Percentiles rank a stretch among this genome's conserved stretches.
phyloP scores from a whole-genome alignment of 2,113 vertebrate genomes.

The Saccopteryx leptura region DNA sequence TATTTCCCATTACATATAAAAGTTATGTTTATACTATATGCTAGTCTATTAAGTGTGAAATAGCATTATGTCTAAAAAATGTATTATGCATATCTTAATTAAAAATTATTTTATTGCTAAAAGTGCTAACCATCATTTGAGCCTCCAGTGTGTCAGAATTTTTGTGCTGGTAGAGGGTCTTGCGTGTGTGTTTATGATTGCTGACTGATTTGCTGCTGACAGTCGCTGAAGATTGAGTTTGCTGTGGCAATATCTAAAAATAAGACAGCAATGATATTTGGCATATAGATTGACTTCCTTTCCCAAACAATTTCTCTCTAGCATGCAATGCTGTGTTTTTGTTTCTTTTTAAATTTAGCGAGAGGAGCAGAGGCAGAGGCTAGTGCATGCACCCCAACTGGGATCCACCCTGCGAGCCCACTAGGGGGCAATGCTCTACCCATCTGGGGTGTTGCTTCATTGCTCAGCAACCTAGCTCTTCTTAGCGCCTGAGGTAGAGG shows the following conservation, averaged over 20 bases:
- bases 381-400: too few relatives aligned
- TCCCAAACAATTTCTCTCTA: neutral
- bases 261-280: neutral
- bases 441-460: too few relatives aligned
- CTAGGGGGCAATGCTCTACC: too few relatives aligned
- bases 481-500: too few relatives aligned
- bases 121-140: neutral
- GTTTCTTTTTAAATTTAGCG: too few relatives aligned
- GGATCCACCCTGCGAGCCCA: too few relatives aligned
- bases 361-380: too few relatives aligned
- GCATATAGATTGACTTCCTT: too few relatives aligned
- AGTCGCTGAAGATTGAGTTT: neutral
- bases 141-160: neutral
- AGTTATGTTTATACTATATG: neutral
- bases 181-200: neutral
- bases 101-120: neutral
- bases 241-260: neutral
- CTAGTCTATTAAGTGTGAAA: neutral
- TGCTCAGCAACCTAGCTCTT: too few relatives aligned
- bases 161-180: neutral
- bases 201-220: neutral
- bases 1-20: neutral
- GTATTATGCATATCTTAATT: neutral
- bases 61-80: neutral
- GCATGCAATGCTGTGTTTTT: too few relatives aligned